A percentile compares a stretch with the other conserved stretches of the same genome.
Evolutionary conservation across 2,797 vertebrate species (phyloP).

Genomic region (Monodelphis domestica): DNA sequence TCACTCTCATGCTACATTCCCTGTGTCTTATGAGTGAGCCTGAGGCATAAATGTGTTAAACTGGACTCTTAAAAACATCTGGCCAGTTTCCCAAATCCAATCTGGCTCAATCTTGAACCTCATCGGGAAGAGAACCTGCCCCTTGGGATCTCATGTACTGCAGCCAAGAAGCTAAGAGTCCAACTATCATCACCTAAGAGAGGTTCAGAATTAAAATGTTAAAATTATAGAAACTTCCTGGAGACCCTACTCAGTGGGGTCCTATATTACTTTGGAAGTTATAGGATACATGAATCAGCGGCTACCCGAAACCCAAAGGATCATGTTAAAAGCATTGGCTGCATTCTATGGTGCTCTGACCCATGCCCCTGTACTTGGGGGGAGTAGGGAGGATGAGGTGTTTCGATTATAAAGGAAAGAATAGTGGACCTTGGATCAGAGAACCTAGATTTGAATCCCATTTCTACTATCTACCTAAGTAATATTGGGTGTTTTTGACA

Average conservation of each 20-base stretch:
- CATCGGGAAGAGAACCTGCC: too few species aligned
- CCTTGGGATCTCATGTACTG: neutral
- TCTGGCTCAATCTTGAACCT: neutral
- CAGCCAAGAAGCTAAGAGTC: neutral
- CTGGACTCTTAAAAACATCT: neutral
- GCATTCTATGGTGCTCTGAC: neutral
- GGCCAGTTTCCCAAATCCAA: neutral
- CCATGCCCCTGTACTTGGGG: neutral
- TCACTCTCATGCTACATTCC: neutral
- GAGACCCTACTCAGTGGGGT: neutral
- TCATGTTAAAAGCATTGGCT: neutral
- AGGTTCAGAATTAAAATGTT: neutral
- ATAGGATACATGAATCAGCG: neutral
- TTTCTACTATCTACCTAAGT: neutral
- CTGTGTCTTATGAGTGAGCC: neutral
- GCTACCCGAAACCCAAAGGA: neutral
- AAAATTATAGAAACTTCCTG: neutral
- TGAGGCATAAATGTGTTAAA: neutral
- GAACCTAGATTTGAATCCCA: neutral
- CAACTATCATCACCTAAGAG: neutral
- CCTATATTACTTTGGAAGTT: neutral
- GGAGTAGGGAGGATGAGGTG: neutral
- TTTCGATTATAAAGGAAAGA: neutral
- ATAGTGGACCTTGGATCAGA: neutral
- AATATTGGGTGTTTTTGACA: neutral